phyloP scores from a whole-genome alignment of 1,140 invertebrate species.

The Eulimnadia texana region DNA sequence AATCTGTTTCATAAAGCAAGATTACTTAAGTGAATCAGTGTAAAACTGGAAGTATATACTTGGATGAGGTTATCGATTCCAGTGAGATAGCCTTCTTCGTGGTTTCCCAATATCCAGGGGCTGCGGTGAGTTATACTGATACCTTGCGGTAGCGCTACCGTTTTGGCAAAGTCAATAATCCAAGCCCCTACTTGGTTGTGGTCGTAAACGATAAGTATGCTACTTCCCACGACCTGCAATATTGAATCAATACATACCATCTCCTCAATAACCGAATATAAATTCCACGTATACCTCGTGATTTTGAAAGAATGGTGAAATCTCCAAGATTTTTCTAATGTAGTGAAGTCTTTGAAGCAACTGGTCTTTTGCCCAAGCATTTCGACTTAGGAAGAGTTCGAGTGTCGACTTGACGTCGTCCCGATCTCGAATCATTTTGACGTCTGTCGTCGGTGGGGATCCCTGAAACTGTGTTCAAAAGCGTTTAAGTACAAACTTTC shows the following conservation, averaged over 20 bases:
- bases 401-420: constrained; percentile 65
- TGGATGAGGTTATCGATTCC: constrained; percentile 66
- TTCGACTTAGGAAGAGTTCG: constrained; percentile 56
- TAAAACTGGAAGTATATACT: no score
- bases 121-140: constrained; percentile 50
- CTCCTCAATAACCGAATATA: no score
- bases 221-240: constrained; percentile 72
- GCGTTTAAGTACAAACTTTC: background rate
- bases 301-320: constrained; percentile 68
- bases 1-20: no score
- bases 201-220: constrained; percentile 86
- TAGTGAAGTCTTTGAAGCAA: constrained; percentile 57
- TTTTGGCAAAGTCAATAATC: constrained; percentile 95
- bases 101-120: constrained; percentile 74
- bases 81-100: constrained; percentile 84
- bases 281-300: constrained; percentile 62
- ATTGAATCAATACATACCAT: no score
- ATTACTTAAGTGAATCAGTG: no score
- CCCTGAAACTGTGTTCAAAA: constrained; percentile 38
- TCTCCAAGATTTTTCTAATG: constrained; percentile 61
- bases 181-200: constrained; percentile 70
- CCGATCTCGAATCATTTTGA: constrained; percentile 50
- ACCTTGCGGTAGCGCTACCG: constrained; percentile 53
- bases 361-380: constrained; percentile 43
- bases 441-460: constrained; percentile 50